Conservation (phyloP, 23 tunicate species). For the Clavelina lepadiformis region DNA sequence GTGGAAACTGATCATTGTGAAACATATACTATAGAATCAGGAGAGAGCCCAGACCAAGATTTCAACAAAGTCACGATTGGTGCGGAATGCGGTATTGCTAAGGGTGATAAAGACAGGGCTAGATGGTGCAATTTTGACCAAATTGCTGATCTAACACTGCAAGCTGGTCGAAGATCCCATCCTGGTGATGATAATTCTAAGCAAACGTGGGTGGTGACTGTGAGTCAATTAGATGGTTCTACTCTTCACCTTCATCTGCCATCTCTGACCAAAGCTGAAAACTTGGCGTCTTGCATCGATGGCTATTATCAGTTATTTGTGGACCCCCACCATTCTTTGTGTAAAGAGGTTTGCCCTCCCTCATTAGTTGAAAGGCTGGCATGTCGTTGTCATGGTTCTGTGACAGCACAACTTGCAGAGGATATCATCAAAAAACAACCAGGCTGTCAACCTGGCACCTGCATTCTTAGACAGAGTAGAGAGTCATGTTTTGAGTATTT, state of each 20-base stretch:
- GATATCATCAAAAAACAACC: neutral
- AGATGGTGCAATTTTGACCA: constrained; percentile 36
- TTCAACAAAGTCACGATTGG: constrained; percentile 10
- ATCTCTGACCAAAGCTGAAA: constrained; percentile 10
- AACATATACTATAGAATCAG: constrained; percentile 5
- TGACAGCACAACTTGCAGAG: constrained; percentile 23
- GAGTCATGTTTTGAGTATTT: constrained; percentile 33
- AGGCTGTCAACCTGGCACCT: constrained; percentile 6
- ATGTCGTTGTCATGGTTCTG: constrained; percentile 38
- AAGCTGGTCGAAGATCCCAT: neutral
- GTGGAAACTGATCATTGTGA: constrained; percentile 19
- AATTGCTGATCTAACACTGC: constrained; percentile 33
- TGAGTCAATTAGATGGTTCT: constrained; percentile 23
- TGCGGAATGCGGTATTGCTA: constrained; percentile 19
- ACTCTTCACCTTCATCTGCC: constrained; percentile 5
- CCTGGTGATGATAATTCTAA: neutral
- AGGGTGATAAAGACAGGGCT: constrained; percentile 5
- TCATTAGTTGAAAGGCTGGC: neutral
- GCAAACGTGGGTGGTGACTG: neutral
- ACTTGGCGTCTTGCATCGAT: constrained; percentile 38
- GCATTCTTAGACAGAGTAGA: constrained; percentile 25
- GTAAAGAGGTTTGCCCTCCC: constrained; percentile 21
- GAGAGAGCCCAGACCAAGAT: neutral
- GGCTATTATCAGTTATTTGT: constrained; percentile 43
- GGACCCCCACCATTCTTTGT: constrained; percentile 38